These are phyloP conservation scores for Melitaea cinxia DNA, from an alignment of 1,140 invertebrate genomes.

Conservation along the genomic window DNA sequence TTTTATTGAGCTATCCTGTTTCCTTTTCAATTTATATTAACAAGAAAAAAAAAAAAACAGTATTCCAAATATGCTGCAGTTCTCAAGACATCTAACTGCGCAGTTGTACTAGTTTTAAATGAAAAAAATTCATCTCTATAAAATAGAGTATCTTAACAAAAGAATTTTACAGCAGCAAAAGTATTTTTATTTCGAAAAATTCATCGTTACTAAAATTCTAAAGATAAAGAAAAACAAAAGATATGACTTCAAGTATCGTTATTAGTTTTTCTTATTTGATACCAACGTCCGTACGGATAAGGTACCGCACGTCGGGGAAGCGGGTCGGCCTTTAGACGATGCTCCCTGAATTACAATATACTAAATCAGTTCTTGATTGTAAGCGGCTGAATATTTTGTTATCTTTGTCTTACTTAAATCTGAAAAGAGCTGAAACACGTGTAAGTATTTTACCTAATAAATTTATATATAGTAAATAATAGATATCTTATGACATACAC, in stretches of 20 bases:
- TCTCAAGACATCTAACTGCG: too few relatives aligned
- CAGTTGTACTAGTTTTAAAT: too few relatives aligned
- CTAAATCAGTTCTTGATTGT: slow-evolving; percentile 64
- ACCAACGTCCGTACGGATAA: slow-evolving; percentile 41
- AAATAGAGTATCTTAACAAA: too few relatives aligned
- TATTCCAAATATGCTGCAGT: too few relatives aligned
- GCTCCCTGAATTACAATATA: slow-evolving; percentile 66
- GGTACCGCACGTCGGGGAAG: slow-evolving; percentile 48
- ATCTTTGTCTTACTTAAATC: slow-evolving; percentile 25
- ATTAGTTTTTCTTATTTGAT: slow-evolving; percentile 23
- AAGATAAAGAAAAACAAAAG: slow-evolving; percentile 15
- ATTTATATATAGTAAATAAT: too few relatives aligned
- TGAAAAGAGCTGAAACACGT: too few relatives aligned
- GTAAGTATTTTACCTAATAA: too few relatives aligned
- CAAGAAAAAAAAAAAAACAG: too few relatives aligned
- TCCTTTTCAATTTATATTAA: too few relatives aligned
- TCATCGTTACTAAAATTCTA: slow-evolving; percentile 4
- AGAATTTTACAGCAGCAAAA: neutral
- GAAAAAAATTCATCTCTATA: too few relatives aligned
- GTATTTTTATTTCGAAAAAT: slow-evolving; percentile 8
- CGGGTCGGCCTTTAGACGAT: slow-evolving; percentile 53
- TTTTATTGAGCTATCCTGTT: too few relatives aligned
- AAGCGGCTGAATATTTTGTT: slow-evolving; percentile 51
- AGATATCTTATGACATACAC: too few relatives aligned
- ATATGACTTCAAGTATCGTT: slow-evolving; percentile 19